Percentiles rank a stretch among this genome's conserved stretches.
phyloP scores from a whole-genome alignment of 2,113 vertebrate genomes.

The Podilymbus podiceps region DNA sequence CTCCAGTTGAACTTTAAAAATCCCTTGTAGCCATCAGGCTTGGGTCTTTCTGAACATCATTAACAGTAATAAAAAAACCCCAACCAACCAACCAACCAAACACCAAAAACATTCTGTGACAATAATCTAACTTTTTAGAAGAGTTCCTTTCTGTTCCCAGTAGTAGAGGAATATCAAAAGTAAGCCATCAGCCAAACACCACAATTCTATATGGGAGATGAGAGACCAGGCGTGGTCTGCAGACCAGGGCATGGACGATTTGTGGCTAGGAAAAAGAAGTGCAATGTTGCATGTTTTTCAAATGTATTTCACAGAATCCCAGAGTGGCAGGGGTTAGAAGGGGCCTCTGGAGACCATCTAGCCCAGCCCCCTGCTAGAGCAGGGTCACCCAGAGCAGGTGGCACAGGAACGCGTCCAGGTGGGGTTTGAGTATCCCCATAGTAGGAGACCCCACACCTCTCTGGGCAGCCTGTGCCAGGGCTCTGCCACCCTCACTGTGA shows the following conservation, averaged over 20 bases:
- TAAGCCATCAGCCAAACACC: neutral
- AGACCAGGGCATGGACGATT: neutral
- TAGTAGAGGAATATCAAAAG: neutral
- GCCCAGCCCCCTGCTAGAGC: too few species aligned
- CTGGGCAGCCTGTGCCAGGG: too few species aligned
- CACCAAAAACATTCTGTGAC: neutral
- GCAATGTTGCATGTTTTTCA: neutral
- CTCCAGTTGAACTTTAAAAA: neutral
- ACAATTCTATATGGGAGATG: neutral
- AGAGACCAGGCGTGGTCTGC: neutral
- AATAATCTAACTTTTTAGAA: neutral
- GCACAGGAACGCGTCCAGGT: too few species aligned
- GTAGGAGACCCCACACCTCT: too few species aligned
- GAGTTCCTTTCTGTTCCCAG: neutral
- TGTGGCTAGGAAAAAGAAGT: neutral
- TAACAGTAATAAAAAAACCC: neutral
- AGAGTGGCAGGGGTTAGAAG: too few species aligned
- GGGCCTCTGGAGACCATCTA: too few species aligned
- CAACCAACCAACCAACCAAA: neutral
- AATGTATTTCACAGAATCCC: neutral
- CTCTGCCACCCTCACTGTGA: too few species aligned
- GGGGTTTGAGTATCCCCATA: too few species aligned
- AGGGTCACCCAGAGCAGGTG: too few species aligned
- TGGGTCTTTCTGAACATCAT: neutral
- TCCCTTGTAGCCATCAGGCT: neutral